A percentile compares a stretch with the other conserved stretches of the same genome.
Evolutionary conservation across 2,888 invertebrate genomes (phyloP).

Genomic region (Tigriopus californicus): DNA sequence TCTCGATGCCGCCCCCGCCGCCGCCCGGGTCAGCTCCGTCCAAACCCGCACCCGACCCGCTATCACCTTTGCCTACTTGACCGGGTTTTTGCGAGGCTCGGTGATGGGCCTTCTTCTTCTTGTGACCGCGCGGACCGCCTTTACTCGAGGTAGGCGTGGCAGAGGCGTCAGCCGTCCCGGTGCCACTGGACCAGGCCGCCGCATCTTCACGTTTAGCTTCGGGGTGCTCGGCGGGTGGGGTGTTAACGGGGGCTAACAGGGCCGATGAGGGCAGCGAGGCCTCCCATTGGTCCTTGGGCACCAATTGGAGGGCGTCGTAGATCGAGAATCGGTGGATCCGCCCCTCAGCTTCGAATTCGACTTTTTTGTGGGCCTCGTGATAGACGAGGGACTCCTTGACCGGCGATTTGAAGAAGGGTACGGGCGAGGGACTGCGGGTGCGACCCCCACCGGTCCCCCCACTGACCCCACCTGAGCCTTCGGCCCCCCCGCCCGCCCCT

Average conservation of each 20-base stretch:
- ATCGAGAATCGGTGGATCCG: conserved; percentile 43
- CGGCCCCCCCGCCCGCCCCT: conserved; percentile 28
- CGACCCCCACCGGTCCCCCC: background rate
- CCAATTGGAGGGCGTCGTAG: conserved; percentile 30
- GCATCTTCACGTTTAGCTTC: background rate
- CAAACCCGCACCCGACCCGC: background rate
- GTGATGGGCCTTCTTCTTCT: background rate
- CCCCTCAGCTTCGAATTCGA: conserved; percentile 70
- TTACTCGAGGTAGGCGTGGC: background rate
- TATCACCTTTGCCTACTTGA: background rate
- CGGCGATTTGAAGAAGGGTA: conserved; percentile 20
- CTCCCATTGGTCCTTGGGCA: conserved; percentile 19
- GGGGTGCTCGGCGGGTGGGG: too few species aligned
- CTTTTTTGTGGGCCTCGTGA: conserved; percentile 63
- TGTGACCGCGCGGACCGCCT: background rate
- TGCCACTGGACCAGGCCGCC: background rate
- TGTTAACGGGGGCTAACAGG: too few species aligned
- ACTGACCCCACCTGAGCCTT: background rate
- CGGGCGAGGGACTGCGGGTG: conserved; percentile 9
- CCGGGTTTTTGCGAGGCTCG: background rate
- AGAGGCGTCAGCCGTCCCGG: background rate
- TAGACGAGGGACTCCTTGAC: conserved; percentile 52
- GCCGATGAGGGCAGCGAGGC: conserved; percentile 1
- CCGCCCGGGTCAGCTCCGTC: background rate
- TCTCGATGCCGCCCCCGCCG: too few species aligned